Evolutionary conservation across 2,113 vertebrate genomes (phyloP).

Genomic region (Hemibagrus wyckioides): DNA sequence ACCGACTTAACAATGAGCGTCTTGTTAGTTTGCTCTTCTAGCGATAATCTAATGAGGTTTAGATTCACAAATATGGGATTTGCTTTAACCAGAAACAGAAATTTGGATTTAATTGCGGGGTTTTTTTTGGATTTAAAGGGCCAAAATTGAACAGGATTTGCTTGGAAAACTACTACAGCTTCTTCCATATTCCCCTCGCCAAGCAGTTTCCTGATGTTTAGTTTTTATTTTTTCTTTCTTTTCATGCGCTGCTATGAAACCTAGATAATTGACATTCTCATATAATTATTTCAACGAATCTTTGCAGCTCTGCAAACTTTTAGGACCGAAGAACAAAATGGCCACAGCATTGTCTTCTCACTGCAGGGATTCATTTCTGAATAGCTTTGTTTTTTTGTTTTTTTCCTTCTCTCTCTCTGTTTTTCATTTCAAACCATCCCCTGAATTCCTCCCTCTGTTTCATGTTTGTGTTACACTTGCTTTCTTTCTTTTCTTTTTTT

Average conservation of each 20-base stretch:
- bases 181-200: too few species aligned
- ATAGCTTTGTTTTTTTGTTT: neutral
- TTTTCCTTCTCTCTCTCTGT: neutral
- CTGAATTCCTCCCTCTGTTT: constrained; percentile 42
- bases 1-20: neutral
- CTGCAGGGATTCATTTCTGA: neutral
- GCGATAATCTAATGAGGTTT: neutral
- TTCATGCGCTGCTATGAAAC: neutral
- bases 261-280: neutral
- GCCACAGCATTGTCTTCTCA: neutral
- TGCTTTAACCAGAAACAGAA: neutral
- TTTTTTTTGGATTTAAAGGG: too few species aligned
- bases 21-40: neutral
- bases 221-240: neutral
- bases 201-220: too few species aligned
- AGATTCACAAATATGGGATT: neutral
- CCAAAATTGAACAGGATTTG: too few species aligned
- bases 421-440: constrained; percentile 33
- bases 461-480: constrained; percentile 52
- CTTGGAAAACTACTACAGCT: too few species aligned
- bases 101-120: too few species aligned
- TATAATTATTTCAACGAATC: neutral
- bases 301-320: neutral
- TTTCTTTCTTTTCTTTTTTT: constrained; percentile 28
- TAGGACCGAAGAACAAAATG: neutral